A percentile compares a stretch with the other conserved stretches of the same genome.
phyloP scores from a whole-genome alignment of 2,888 invertebrate species.

The Epirrhoe alternata region DNA sequence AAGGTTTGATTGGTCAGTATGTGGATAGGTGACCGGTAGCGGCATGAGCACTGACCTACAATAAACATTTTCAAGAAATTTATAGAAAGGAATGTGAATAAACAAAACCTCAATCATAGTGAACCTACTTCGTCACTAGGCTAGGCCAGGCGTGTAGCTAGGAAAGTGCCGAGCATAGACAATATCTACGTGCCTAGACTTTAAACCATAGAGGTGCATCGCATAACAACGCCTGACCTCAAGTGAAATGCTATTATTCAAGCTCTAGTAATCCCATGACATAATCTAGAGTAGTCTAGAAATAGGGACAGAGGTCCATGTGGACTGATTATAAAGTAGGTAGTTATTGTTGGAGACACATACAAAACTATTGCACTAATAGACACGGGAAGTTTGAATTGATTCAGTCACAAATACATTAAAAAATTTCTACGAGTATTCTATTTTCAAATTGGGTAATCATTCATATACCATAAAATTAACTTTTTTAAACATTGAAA shows the following conservation, averaged over 20 bases:
- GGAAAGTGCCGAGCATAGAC: constrained; percentile 72
- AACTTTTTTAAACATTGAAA: too few relatives aligned
- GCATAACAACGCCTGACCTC: constrained; percentile 62
- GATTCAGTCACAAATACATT: too few relatives aligned
- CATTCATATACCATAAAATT: background rate
- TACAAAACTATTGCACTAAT: too few relatives aligned
- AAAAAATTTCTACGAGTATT: too few relatives aligned
- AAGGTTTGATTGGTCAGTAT: too few relatives aligned
- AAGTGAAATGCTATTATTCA: constrained; percentile 71
- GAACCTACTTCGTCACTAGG: constrained; percentile 73
- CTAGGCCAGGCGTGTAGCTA: constrained; percentile 61
- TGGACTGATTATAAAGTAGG: background rate
- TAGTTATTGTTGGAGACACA: too few relatives aligned
- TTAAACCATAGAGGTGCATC: constrained; percentile 52
- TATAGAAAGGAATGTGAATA: background rate
- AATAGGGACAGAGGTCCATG: background rate
- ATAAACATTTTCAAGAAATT: too few relatives aligned
- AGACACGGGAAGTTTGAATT: too few relatives aligned
- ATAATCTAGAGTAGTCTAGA: constrained; percentile 69
- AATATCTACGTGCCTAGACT: constrained; percentile 70
- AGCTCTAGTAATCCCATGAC: constrained; percentile 81
- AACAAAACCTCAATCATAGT: constrained; percentile 58
- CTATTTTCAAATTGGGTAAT: too few relatives aligned
- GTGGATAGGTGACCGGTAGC: too few relatives aligned
- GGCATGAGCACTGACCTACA: too few relatives aligned